Percentiles rank a stretch among this genome's conserved stretches.
These are phyloP conservation scores for Tetramorium simillimum DNA, from an alignment of 1,140 invertebrate species.

Conservation along the genomic window DNA sequence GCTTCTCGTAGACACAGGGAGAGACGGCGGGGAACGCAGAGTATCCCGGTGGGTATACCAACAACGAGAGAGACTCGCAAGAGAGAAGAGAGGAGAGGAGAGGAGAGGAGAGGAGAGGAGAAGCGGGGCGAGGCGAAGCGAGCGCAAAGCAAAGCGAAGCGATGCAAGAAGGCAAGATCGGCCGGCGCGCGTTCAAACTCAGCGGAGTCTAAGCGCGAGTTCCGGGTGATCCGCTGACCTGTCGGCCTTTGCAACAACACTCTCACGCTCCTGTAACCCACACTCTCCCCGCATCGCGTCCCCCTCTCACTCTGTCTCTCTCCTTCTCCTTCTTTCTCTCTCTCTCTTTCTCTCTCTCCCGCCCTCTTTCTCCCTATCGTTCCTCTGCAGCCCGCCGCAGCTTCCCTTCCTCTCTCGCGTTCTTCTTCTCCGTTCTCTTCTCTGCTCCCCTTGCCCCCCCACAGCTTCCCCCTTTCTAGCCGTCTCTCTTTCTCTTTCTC, in stretches of 20 bases:
- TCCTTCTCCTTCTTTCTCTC: constrained; percentile 58
- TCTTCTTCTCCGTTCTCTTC: not conserved
- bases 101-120: constrained; percentile 54
- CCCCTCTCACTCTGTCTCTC: constrained; percentile 70
- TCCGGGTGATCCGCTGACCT: constrained; percentile 86
- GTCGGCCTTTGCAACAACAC: constrained; percentile 86
- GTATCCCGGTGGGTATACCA: constrained; percentile 43
- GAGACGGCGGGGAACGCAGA: constrained; percentile 59
- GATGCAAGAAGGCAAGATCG: constrained; percentile 79
- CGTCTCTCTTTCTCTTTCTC: constrained; percentile 52
- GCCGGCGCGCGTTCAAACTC: constrained; percentile 81
- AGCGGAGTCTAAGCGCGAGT: constrained; percentile 85
- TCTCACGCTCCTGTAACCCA: constrained; percentile 86
- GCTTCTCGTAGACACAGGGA: constrained; percentile 59
- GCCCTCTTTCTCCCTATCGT: constrained; percentile 52
- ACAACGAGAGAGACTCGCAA: constrained; percentile 56
- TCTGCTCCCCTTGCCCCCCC: not conserved
- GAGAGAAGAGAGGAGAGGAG: constrained; percentile 59
- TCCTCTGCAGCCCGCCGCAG: constrained; percentile 23
- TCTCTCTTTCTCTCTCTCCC: constrained; percentile 36
- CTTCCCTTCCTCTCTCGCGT: constrained; percentile 35
- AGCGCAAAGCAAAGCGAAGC: constrained; percentile 66
- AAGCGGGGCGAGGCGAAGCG: constrained; percentile 55
- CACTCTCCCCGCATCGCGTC: constrained; percentile 81
- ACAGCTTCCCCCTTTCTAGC: constrained; percentile 30